phyloP scores from a whole-genome alignment of 35 echinoderm and acorn worm species.

The Apostichopus californicus region DNA sequence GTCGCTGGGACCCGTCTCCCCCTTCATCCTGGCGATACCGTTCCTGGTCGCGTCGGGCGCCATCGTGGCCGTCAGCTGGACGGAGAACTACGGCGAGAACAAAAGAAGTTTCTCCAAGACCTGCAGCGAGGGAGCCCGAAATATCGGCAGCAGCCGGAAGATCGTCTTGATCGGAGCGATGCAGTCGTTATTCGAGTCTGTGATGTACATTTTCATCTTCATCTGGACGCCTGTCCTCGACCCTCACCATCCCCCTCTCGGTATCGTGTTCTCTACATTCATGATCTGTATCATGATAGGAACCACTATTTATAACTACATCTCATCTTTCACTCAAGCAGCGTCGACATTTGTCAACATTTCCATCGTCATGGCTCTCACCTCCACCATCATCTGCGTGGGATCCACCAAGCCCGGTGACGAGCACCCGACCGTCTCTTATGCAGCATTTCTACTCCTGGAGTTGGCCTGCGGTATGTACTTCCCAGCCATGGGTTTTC shows the following conservation, averaged over 20 bases:
- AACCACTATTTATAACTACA: conserved; percentile 73
- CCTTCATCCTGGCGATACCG: conserved; percentile 93
- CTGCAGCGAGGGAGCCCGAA: conserved; percentile 78
- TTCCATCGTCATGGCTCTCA: conserved; percentile 72
- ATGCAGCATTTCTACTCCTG: conserved; percentile 80
- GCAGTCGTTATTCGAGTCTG: conserved; percentile 95
- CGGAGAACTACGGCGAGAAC: conserved; percentile 87
- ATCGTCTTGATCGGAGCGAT: conserved; percentile 92
- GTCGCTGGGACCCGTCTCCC: conserved; percentile 77
- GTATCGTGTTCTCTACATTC: conserved; percentile 91
- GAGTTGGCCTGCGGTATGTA: conserved; percentile 95
- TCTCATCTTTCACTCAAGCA: conserved; percentile 54
- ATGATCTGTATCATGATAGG: conserved; percentile 99
- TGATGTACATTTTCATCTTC: conserved; percentile 99
- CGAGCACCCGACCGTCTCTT: conserved; percentile 76
- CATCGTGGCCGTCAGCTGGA: conserved; percentile 77
- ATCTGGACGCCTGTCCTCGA: conserved; percentile 94
- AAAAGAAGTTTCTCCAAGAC: conserved; percentile 75
- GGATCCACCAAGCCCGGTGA: conserved; percentile 75
- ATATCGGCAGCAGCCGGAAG: conserved; percentile 65
- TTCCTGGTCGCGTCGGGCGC: conserved; percentile 82
- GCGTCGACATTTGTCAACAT: conserved; percentile 72
- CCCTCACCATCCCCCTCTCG: conserved; percentile 69
- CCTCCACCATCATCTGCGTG: conserved; percentile 81
- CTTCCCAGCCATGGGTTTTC: conserved; percentile 96